Percentiles rank a stretch among this genome's conserved stretches.
phyloP scores from a whole-genome alignment of 2,888 invertebrate species.

The Sphaerophoria rueppellii region DNA sequence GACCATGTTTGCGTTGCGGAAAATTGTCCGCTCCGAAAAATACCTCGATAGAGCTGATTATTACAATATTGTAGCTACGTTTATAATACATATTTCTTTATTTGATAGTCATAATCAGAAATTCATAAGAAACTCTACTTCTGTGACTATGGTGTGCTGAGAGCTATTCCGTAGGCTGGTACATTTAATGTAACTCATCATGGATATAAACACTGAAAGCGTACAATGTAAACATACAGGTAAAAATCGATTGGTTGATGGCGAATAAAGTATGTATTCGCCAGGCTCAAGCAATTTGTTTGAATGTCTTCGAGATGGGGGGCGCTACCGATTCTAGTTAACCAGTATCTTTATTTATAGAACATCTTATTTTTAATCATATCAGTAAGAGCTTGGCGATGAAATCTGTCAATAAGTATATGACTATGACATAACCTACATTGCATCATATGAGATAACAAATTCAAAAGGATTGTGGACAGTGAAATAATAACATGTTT shows the following conservation, averaged over 20 bases:
- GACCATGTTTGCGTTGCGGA: no score
- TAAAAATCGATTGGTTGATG: conserved; percentile 39
- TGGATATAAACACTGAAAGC: conserved; percentile 31
- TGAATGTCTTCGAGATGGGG: conserved; percentile 25
- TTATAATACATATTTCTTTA: no score
- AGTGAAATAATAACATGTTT: not conserved
- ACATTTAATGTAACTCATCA: conserved; percentile 29
- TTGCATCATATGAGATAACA: not conserved
- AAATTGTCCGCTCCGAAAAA: no score
- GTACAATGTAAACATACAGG: conserved; percentile 14
- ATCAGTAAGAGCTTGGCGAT: not conserved
- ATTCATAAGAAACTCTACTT: not conserved
- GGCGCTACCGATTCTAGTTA: conserved; percentile 22
- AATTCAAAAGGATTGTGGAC: not conserved
- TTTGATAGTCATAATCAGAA: no score
- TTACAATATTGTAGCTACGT: no score
- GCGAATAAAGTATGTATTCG: not conserved
- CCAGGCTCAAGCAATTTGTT: conserved; percentile 55
- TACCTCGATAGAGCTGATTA: no score
- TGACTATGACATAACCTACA: not conserved
- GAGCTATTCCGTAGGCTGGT: not conserved
- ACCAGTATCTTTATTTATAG: conserved; percentile 58
- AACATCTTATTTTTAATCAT: conserved; percentile 56
- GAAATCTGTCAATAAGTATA: not conserved
- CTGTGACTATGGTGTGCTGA: not conserved